Conservation (phyloP, 2,888 invertebrate species). For the Scelioninae gen. 1 region DNA sequence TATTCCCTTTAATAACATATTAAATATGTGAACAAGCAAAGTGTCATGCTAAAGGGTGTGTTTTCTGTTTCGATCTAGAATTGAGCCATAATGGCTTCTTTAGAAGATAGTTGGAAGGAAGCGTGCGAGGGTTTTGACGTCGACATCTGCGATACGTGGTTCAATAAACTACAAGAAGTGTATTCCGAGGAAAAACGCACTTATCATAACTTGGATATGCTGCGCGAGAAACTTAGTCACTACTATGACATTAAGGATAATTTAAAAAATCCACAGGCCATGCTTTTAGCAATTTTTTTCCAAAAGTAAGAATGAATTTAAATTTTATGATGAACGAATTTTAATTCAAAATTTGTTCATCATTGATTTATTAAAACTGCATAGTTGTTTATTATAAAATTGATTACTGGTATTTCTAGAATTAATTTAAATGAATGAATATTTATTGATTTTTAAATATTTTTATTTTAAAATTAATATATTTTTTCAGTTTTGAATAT, state of each 20-base stretch:
- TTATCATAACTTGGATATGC: conserved; percentile 85
- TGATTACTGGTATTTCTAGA: too few species aligned
- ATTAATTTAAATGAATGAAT: too few species aligned
- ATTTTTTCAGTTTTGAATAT: conserved; percentile 85
- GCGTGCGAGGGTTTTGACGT: conserved; percentile 80
- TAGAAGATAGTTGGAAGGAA: conserved; percentile 83
- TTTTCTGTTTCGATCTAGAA: too few species aligned
- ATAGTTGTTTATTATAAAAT: too few species aligned
- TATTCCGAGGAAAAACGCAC: conserved; percentile 84
- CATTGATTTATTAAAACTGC: too few species aligned
- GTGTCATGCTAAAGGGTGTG: too few species aligned
- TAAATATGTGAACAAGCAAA: conserved; percentile 6
- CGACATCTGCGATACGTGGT: conserved; percentile 83
- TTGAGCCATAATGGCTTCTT: conserved; percentile 75
- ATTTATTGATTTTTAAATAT: too few species aligned
- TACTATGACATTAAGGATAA: conserved; percentile 83
- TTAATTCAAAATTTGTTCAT: too few species aligned
- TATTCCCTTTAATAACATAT: conserved; percentile 5
- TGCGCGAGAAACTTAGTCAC: conserved; percentile 84
- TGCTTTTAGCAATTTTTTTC: conserved; percentile 86
- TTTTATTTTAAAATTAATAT: not conserved
- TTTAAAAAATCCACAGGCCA: conserved; percentile 84
- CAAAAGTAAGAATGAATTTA: conserved; percentile 85
- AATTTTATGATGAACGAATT: too few species aligned
- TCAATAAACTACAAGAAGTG: conserved; percentile 80